These are phyloP conservation scores for Coreoperca whiteheadi DNA, from an alignment of 2,113 vertebrate genomes.

Conservation along the genomic window DNA sequence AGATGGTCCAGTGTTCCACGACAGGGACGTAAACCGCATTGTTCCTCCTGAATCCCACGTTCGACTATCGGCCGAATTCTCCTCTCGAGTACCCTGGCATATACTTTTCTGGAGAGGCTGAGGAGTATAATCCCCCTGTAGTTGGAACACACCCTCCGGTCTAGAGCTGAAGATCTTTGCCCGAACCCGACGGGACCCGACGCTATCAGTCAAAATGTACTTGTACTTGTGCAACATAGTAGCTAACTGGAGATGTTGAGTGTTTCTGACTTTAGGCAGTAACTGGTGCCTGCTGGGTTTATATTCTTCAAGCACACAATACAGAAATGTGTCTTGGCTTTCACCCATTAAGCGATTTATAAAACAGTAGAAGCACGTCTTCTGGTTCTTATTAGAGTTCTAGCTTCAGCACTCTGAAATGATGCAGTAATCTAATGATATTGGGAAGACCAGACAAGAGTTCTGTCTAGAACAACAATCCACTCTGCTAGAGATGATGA, in stretches of 20 bases:
- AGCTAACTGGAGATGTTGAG: neutral
- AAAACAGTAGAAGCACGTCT: neutral
- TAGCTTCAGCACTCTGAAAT: neutral
- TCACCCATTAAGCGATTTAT: neutral
- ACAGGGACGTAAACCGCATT: no score
- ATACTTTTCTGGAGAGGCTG: no score
- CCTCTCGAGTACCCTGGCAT: no score
- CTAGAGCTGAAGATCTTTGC: no score
- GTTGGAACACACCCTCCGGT: no score
- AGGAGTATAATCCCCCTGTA: no score
- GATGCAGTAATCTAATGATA: neutral
- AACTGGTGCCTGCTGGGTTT: neutral
- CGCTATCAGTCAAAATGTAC: no score
- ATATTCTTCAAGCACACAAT: neutral
- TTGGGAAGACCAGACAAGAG: neutral
- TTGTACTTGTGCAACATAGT: neutral
- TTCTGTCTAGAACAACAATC: neutral
- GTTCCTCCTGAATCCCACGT: no score
- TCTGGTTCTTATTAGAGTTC: neutral
- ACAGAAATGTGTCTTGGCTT: neutral
- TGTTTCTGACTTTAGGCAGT: neutral
- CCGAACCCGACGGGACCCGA: no score
- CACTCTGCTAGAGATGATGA: neutral
- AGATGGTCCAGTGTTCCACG: no score
- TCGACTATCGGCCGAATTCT: no score